Conservation (phyloP, 2,113 vertebrate species). For the Chaenogobius annularis region DNA sequence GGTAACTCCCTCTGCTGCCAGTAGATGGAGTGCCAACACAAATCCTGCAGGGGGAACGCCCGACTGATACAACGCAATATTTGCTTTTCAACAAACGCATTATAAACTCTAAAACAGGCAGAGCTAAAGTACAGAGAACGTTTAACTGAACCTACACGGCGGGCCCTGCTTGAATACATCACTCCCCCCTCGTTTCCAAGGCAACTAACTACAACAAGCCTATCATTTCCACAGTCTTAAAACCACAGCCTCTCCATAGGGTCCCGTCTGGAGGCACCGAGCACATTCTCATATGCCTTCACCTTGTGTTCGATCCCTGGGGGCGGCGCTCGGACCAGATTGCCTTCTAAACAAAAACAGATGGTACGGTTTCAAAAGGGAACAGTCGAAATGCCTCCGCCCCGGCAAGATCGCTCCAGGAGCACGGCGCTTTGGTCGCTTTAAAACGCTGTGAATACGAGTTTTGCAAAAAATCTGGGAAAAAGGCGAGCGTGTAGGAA, state of each 20-base stretch:
- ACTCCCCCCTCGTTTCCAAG: no score
- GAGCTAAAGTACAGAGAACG: no score
- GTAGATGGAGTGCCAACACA: no score
- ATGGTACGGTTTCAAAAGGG: conserved; percentile 73
- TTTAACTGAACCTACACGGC: not conserved
- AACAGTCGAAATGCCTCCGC: conserved; percentile 68
- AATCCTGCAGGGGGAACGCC: no score
- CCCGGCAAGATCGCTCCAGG: conserved; percentile 61
- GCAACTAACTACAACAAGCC: not conserved
- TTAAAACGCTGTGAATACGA: conserved; percentile 57
- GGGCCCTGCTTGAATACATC: not conserved
- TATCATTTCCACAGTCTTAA: not conserved
- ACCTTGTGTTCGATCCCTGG: conserved; percentile 67
- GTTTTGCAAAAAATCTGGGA: conserved; percentile 58
- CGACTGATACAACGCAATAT: no score
- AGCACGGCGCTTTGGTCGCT: conserved; percentile 55
- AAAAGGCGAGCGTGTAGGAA: conserved; percentile 48
- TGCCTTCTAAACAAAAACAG: conserved; percentile 78
- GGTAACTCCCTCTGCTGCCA: no score
- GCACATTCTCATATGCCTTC: conserved; percentile 73
- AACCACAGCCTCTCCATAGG: not conserved
- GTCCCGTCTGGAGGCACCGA: conserved; percentile 36
- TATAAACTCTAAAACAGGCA: no score
- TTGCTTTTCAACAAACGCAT: no score
- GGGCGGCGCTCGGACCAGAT: conserved; percentile 71